Base-by-base conservation (phyloP, 2,113 vertebrate species). In the Petromus typicus region DNA sequence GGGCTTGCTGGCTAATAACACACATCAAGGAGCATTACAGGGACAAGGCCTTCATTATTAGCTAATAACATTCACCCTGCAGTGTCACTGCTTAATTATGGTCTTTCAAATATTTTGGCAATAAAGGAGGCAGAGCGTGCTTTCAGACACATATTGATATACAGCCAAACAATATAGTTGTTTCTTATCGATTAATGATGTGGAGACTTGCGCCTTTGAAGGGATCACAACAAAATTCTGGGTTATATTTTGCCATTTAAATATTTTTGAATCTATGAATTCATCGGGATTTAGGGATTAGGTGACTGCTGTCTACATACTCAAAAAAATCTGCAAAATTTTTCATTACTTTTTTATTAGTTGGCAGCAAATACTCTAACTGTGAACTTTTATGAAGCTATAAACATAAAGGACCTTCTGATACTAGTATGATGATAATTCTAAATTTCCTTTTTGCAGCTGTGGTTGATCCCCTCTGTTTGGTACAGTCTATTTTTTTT, bases 371-470 rank as follows among this genome's bases (percentile, higher is more conserved):
- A 97, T 85, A 97, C 80, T 98, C 97, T 98, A 97, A 97, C 98
- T 98, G 97, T 98, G 98, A 98, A 98, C 98, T 98, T 98, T 98
- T 98, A 98, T 98, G 98, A 98, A 98, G 98, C 98, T 98, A 98
- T 98, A 98, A 99, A 98, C 98, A 98, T 98, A 98, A 98, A 98
- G 98, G 95, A 98, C 98, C 96, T 98, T 99, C 98, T 98, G 98
- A 99, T 99, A 98, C 90, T 95, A 91, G 96, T 97, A 97, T 95
- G 98, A 98, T 98, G 98, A 98, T 98, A 98, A 99, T 99, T 98
- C 98, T 98, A 98, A 98, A 99, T 99, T 98, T 99, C 98, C 98
- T 99, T 97, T 98, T 98, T 97, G 98, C 98, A 98, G 98, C 98
- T 98, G 98, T 96, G 98, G 96, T 98, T 99, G 98, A 98, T 98